Evolutionary conservation across 2,113 vertebrate species (phyloP).

Genomic region (Pelecanus crispus): DNA sequence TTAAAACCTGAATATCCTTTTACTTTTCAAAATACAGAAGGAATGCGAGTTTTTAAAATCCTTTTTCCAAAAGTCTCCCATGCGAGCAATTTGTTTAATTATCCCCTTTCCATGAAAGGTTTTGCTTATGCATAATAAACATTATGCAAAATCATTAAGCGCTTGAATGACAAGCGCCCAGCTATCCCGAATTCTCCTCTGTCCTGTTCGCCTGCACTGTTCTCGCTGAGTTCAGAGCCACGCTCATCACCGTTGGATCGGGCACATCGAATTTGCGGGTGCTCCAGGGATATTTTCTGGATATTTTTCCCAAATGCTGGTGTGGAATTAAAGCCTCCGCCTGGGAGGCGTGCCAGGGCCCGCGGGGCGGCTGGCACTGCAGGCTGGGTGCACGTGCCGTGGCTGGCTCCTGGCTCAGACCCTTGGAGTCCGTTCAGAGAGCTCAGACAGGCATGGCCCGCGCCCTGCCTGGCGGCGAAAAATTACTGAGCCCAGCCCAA

Average conservation of each 20-base stretch:
- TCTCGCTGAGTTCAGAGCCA: rapidly evolving
- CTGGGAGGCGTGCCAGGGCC: rapidly evolving
- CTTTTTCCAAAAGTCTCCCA: background rate
- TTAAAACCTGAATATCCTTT: background rate
- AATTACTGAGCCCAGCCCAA: background rate
- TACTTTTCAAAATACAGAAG: background rate
- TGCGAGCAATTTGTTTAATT: background rate
- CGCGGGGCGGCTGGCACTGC: background rate
- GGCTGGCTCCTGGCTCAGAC: background rate
- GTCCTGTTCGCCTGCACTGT: background rate
- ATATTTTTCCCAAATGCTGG: background rate
- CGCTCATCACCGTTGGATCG: rapidly evolving
- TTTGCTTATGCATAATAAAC: background rate
- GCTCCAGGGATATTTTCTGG: background rate
- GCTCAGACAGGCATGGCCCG: background rate
- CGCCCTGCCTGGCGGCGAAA: background rate
- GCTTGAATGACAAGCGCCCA: background rate
- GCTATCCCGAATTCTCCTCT: too few species aligned
- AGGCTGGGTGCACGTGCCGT: rapidly evolving
- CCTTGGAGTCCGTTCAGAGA: background rate
- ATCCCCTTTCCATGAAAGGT: background rate
- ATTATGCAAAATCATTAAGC: background rate
- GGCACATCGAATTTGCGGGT: background rate
- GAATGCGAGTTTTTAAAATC: rapidly evolving
- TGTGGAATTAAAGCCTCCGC: background rate